Percentiles rank a stretch among this genome's conserved stretches.
Conservation (phyloP, 2,113 vertebrate genomes). For the Craseonycteris thonglongyai region DNA sequence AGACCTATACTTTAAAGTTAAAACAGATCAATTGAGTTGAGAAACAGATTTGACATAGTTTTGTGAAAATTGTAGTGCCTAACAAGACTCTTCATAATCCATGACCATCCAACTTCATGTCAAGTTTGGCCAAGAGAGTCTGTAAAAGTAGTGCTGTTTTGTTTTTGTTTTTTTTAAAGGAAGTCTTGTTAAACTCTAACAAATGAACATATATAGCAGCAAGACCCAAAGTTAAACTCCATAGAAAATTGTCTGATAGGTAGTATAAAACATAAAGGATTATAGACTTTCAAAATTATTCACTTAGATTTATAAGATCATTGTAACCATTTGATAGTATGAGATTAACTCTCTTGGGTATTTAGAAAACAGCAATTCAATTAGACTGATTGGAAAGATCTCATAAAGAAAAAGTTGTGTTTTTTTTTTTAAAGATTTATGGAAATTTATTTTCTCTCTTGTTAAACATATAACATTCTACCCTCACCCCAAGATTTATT, state of each 20-base stretch:
- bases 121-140: neutral
- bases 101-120: neutral
- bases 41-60: neutral
- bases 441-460: no score
- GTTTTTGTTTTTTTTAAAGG: neutral
- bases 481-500: no score
- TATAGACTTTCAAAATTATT: neutral
- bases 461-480: no score
- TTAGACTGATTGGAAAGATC: neutral
- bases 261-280: neutral
- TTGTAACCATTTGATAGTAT: neutral
- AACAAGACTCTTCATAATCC: neutral
- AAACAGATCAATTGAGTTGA: neutral
- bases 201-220: neutral
- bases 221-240: neutral
- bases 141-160: neutral
- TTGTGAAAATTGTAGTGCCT: neutral
- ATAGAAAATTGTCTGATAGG: neutral
- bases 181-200: neutral
- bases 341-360: neutral
- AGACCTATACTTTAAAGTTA: neutral
- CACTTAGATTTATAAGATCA: neutral
- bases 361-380: slow-evolving; percentile 4
- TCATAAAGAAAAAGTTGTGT: neutral
- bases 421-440: no score